Evolutionary conservation across 2,888 invertebrate species (phyloP).

Genomic region (Unio pictorum): DNA sequence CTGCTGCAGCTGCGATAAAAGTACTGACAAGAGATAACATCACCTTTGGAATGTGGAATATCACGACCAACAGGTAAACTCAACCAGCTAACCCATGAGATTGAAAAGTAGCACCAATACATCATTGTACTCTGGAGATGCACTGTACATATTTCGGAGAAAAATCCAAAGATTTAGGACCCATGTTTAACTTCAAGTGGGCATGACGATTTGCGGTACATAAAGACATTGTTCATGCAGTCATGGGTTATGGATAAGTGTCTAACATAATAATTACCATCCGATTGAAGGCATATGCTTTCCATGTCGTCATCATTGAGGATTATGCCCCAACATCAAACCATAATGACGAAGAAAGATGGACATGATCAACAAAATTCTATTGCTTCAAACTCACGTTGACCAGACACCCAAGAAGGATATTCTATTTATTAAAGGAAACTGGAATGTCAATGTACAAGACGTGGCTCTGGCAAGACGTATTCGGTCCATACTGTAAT

Average conservation of each 20-base stretch:
- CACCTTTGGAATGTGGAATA: too few relatives aligned
- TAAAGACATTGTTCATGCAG: too few relatives aligned
- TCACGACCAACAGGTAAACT: too few relatives aligned
- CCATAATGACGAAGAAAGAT: conserved; percentile 8
- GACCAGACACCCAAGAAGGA: conserved; percentile 21
- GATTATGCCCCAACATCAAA: conserved; percentile 19
- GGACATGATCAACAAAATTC: conserved; percentile 11
- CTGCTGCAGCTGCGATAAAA: too few relatives aligned
- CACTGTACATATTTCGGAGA: too few relatives aligned
- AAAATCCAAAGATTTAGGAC: too few relatives aligned
- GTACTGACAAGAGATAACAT: too few relatives aligned
- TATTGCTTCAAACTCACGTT: conserved; percentile 11
- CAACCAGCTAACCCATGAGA: too few relatives aligned
- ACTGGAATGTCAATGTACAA: conserved; percentile 20
- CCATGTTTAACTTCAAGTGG: too few relatives aligned
- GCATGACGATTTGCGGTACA: too few relatives aligned
- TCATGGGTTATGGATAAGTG: not conserved
- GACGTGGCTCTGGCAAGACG: conserved; percentile 13
- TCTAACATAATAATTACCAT: conserved; percentile 12
- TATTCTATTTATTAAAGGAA: conserved; percentile 14
- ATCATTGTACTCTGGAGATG: too few relatives aligned
- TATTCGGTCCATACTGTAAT: conserved; percentile 5
- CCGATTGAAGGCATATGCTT: conserved; percentile 16
- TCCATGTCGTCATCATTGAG: conserved; percentile 27
- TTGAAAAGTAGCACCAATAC: too few relatives aligned